These are phyloP conservation scores for Aurelia aurita complex sp. Pacific DNA, from an alignment of 30 jellyfish, hydroid and myxozoan genomes.

Conservation along the genomic window DNA sequence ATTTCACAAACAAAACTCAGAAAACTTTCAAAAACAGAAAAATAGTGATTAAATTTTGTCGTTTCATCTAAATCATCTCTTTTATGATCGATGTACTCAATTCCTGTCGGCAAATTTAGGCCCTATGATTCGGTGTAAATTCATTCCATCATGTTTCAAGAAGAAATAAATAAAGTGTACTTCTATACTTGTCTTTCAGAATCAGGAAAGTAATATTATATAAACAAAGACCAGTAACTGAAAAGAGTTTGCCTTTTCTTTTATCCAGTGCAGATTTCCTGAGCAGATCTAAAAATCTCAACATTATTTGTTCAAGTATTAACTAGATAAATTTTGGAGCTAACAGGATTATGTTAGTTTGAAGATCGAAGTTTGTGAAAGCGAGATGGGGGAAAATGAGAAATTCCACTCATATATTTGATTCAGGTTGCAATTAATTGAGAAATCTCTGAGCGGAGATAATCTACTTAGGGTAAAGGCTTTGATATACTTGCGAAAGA, in stretches of 20 bases:
- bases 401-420: constrained; percentile 25
- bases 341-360: background rate
- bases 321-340: constrained; percentile 3
- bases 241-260: constrained; percentile 20
- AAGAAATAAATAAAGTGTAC: no score
- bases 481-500: constrained; percentile 9
- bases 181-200: no score
- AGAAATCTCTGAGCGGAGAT: background rate
- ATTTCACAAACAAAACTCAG: no score
- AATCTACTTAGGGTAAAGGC: constrained; percentile 17
- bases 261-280: constrained; percentile 46
- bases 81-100: no score
- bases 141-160: no score
- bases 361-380: background rate
- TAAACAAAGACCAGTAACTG: constrained; percentile 5
- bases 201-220: background rate
- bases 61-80: no score
- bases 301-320: constrained; percentile 12
- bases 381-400: background rate
- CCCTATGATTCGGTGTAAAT: no score
- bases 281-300: constrained; percentile 6
- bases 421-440: background rate
- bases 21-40: no score
- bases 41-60: no score
- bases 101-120: no score